These are phyloP conservation scores for Ceyx cyanopectus DNA, from an alignment of 2,113 vertebrate genomes.

Conservation along the genomic window DNA sequence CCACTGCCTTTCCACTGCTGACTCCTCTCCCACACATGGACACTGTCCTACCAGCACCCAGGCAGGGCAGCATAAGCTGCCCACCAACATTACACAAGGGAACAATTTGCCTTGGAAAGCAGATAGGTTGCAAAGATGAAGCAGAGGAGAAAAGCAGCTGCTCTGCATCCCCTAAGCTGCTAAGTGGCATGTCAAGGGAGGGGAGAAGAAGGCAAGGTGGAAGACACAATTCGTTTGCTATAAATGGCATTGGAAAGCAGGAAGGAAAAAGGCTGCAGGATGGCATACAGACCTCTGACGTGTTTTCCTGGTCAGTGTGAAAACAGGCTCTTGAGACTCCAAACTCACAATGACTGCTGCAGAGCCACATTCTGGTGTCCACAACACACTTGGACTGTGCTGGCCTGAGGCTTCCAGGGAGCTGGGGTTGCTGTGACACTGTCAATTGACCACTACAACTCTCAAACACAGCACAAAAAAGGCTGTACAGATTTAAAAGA, in stretches of 20 bases:
- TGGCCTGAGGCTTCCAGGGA: not conserved
- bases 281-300: not conserved
- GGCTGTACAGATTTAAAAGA: not conserved
- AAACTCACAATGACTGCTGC: not conserved
- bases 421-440: not conserved
- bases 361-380: not conserved
- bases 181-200: not conserved
- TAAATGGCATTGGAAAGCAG: not conserved
- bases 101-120: not conserved
- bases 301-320: not conserved
- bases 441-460: not conserved
- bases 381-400: rapidly evolving
- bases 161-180: not conserved
- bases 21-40: not conserved
- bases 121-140: not conserved
- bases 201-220: not conserved
- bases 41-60: not conserved
- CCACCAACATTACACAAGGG: rapidly evolving
- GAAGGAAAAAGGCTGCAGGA: not conserved
- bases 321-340: not conserved
- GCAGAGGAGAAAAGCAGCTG: not conserved
- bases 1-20: not conserved
- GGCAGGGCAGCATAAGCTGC: not conserved
- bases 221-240: not conserved
- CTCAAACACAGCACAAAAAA: not conserved